Conservation (phyloP, 1,140 invertebrate species). For the Drosophila takahashii region DNA sequence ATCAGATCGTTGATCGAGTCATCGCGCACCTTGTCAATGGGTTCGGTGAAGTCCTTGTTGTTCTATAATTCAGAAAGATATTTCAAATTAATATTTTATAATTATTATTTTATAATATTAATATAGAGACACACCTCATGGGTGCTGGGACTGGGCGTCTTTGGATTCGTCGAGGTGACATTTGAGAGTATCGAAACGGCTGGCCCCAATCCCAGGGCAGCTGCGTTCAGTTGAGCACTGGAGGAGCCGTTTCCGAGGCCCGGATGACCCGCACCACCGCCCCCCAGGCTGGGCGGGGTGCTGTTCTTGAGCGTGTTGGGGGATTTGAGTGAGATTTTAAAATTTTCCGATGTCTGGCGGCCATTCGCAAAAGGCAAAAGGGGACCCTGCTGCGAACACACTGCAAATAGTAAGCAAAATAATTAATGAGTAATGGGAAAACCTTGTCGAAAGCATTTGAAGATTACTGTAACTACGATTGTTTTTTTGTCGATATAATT, state of each 20-base stretch:
- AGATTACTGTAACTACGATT: background rate
- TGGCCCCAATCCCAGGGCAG: constrained; percentile 72
- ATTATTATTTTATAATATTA: no score
- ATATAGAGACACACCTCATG: constrained; percentile 82
- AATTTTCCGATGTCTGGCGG: constrained; percentile 86
- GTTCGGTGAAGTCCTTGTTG: constrained; percentile 85
- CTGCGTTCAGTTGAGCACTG: constrained; percentile 67
- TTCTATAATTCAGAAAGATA: constrained; percentile 58
- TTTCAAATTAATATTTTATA: no score
- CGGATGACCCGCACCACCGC: constrained; percentile 38
- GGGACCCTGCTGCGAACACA: constrained; percentile 78
- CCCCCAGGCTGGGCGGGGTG: constrained; percentile 75
- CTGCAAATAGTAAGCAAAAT: constrained; percentile 28
- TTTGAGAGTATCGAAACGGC: constrained; percentile 84
- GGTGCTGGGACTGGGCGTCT: constrained; percentile 91
- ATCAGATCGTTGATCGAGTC: constrained; percentile 93
- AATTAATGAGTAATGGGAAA: background rate
- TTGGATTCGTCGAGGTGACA: constrained; percentile 92
- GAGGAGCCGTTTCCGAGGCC: constrained; percentile 39
- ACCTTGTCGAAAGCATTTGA: background rate
- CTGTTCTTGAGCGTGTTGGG: constrained; percentile 84
- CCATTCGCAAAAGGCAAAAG: constrained; percentile 83
- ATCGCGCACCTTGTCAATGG: constrained; percentile 91
- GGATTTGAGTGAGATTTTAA: constrained; percentile 88
- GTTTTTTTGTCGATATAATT: no score